These are phyloP conservation scores for Melanotaenia duboulayi DNA, from an alignment of 2,113 vertebrate genomes.

Conservation along the genomic window DNA sequence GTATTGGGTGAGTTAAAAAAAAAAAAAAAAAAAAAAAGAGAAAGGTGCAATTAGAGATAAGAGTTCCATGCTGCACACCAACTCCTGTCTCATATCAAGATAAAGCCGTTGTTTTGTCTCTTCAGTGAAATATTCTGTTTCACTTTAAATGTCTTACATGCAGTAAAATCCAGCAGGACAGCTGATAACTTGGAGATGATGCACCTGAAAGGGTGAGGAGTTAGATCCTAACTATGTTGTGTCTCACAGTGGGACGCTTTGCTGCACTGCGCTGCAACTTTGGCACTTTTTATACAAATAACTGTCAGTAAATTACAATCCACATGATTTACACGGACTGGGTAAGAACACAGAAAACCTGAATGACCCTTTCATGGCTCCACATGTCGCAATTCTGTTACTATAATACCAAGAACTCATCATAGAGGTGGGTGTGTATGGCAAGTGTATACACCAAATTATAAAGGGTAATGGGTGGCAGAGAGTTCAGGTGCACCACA, in stretches of 20 bases:
- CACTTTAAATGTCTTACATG: constrained; percentile 1
- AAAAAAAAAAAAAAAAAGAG: no score
- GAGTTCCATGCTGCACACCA: constrained; percentile 30
- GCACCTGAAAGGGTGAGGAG: background rate
- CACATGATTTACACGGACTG: constrained; percentile 25
- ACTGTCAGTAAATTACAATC: constrained; percentile 12
- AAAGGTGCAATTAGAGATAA: constrained; percentile 43
- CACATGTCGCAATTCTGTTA: constrained; percentile 5
- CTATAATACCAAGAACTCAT: constrained; percentile 26
- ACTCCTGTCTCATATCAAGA: background rate
- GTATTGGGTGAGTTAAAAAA: constrained; percentile 37
- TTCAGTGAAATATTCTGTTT: background rate
- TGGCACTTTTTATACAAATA: constrained; percentile 15
- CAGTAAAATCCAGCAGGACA: background rate
- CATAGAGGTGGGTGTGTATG: constrained; percentile 12
- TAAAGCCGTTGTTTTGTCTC: constrained; percentile 3
- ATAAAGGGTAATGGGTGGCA: constrained; percentile 5
- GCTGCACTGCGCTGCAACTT: background rate
- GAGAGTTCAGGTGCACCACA: no score
- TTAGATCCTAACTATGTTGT: background rate
- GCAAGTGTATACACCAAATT: constrained; percentile 14
- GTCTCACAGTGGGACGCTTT: background rate
- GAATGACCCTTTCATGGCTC: constrained; percentile 5
- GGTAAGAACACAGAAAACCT: constrained; percentile 18
- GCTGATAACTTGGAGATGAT: background rate